Conservation (phyloP, 2,888 invertebrate species). For the Coenonympha glycerion region DNA sequence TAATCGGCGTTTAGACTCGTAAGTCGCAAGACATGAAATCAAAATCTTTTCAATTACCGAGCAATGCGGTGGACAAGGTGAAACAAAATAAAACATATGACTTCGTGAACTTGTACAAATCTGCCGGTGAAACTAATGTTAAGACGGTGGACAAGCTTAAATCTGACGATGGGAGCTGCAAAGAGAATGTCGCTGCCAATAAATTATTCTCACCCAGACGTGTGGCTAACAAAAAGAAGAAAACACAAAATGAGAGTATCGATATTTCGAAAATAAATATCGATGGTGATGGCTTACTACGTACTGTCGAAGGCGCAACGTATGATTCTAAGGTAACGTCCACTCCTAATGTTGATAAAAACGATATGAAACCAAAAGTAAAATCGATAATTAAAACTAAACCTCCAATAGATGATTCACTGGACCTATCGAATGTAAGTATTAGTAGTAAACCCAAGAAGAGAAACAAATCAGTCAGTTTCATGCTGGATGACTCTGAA, state of each 20-base stretch:
- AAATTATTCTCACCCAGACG: conserved; percentile 31
- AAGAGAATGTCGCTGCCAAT: conserved; percentile 28
- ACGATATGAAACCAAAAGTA: conserved; percentile 32
- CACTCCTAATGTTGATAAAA: conserved; percentile 37
- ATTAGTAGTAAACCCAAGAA: conserved; percentile 48
- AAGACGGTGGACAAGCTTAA: conserved; percentile 34
- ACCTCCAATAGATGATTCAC: conserved; percentile 30
- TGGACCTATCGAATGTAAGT: conserved; percentile 31
- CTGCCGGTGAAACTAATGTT: conserved; percentile 41
- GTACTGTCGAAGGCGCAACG: conserved; percentile 28
- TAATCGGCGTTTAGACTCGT: no score
- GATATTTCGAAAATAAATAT: conserved; percentile 40
- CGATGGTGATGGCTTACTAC: conserved; percentile 36
- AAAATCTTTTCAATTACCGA: conserved; percentile 40
- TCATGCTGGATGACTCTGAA: conserved; percentile 56
- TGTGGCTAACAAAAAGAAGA: conserved; percentile 40
- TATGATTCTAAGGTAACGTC: conserved; percentile 39
- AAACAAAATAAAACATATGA: conserved; percentile 45
- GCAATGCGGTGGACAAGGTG: conserved; percentile 29
- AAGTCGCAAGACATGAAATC: conserved; percentile 41
- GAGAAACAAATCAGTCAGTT: conserved; percentile 64
- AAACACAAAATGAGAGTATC: conserved; percentile 33
- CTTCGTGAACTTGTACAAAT: conserved; percentile 52
- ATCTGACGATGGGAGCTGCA: conserved; percentile 26
- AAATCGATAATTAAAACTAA: conserved; percentile 54